These are phyloP conservation scores for Lepidocyrtinus sp. DNA, from an alignment of 2,888 invertebrate species.

Conservation along the genomic window DNA sequence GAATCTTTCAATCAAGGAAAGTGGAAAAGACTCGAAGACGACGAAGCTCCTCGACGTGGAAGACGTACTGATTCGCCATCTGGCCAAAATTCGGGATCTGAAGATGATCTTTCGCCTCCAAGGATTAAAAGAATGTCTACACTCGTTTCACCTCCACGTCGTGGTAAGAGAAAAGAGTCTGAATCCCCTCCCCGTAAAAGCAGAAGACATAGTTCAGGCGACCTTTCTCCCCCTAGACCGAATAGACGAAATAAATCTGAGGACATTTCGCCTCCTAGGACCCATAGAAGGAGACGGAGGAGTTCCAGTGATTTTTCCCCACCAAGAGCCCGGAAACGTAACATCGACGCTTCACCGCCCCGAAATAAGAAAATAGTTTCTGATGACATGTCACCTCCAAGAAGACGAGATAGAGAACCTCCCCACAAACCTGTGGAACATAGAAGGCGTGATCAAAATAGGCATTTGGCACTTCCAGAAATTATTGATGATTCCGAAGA, in stretches of 20 bases:
- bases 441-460: conserved; percentile 60
- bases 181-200: conserved; percentile 27
- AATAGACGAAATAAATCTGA: conserved; percentile 49
- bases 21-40: conserved; percentile 59
- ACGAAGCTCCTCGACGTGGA: conserved; percentile 68
- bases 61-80: conserved; percentile 63
- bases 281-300: conserved; percentile 52
- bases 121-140: neutral
- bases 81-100: neutral
- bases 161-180: conserved; percentile 65
- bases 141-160: conserved; percentile 71
- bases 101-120: conserved; percentile 25
- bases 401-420: conserved; percentile 27
- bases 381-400: conserved; percentile 67
- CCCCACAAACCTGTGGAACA: neutral
- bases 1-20: conserved; percentile 69
- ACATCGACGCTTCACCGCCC: conserved; percentile 21
- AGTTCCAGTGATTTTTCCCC: conserved; percentile 68
- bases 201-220: neutral
- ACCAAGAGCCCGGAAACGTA: conserved; percentile 69
- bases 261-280: conserved; percentile 47
- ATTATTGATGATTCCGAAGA: conserved; percentile 38
- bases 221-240: conserved; percentile 25
- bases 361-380: too few species aligned
- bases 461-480: conserved; percentile 47